phyloP scores from a whole-genome alignment of 2,113 vertebrate species.

The Ctenodactylus gundi region DNA sequence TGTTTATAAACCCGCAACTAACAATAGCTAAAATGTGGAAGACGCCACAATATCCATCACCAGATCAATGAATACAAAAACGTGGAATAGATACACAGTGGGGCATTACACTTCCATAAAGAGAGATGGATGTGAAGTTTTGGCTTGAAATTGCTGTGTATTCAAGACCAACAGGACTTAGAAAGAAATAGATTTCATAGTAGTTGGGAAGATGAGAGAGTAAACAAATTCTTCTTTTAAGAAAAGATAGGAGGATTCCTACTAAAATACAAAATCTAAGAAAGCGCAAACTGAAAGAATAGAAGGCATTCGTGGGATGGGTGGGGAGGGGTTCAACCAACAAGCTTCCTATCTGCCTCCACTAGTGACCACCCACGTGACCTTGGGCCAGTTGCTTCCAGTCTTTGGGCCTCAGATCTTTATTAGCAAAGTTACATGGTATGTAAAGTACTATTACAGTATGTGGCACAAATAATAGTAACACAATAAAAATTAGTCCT shows the following conservation, averaged over 20 bases:
- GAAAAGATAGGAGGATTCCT: neutral
- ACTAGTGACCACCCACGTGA: neutral
- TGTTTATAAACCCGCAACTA: too few relatives aligned
- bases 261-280: neutral
- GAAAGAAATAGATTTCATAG: neutral
- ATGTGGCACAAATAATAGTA: neutral
- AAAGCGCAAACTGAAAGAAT: neutral
- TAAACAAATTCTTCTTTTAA: neutral
- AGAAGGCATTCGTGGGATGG: neutral
- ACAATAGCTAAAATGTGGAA: too few relatives aligned
- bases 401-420: neutral
- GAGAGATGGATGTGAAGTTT: neutral
- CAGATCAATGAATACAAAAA: too few relatives aligned
- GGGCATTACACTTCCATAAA: too few relatives aligned
- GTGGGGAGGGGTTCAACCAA: neutral
- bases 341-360: neutral
- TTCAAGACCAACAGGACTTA: neutral
- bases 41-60: too few relatives aligned
- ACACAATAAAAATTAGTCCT: neutral
- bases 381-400: neutral
- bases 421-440: neutral
- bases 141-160: too few relatives aligned
- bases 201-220: neutral
- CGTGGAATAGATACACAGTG: too few relatives aligned
- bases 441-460: neutral